Evolutionary conservation across 2,797 vertebrate genomes (phyloP), one percentile per base, ranked within the genome.

Genomic region (Tokudaia tokunoshimensis): DNA sequence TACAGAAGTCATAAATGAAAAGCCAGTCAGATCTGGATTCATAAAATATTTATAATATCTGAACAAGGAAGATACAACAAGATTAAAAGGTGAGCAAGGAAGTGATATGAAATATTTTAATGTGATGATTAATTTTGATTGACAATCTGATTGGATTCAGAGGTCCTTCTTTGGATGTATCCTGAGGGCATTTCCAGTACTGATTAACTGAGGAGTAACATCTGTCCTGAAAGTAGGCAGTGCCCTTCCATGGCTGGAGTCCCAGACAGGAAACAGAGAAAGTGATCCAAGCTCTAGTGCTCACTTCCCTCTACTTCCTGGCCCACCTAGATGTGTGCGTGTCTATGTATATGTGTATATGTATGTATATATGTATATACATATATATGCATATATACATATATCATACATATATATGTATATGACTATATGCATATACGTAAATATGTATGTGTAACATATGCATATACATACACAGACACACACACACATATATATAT

Each of bases 41-140:
- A 67, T 96, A 89, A 93, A 92, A 67, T 52, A 50, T 34, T 75
- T 83, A 52, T 72, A 57, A 34, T 74, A 50, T 92, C 34, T 34
- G 44, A 89, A 65, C 31, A 63, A 34, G 70, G n/a, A 96, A 93
- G 80, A 50, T 24, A 82, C 29, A 84, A 65, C 20, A 76, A 89
- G 19, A 37, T 70, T 79, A 63, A 94, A 82, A 96, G 78, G 65
- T 3, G n/a, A 82, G 22, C 34, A 70, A 59, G 2, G 52, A 10
- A 67, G 4, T 75, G 31, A 88, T 85, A 78, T 74, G 86, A 57
- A 75, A 63, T 57, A 75, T 83, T 75, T 50, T 34, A 89, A 78
- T 89, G 57, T n/a, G 41, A 63, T 61, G 57, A 78, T 89, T 63
- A 89, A n/a, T 78, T 89, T 78, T 89, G 57, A 78, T 78, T n/a